These are phyloP conservation scores for Limnothrissa miodon DNA, from an alignment of 2,113 vertebrate species.

Conservation along the genomic window DNA sequence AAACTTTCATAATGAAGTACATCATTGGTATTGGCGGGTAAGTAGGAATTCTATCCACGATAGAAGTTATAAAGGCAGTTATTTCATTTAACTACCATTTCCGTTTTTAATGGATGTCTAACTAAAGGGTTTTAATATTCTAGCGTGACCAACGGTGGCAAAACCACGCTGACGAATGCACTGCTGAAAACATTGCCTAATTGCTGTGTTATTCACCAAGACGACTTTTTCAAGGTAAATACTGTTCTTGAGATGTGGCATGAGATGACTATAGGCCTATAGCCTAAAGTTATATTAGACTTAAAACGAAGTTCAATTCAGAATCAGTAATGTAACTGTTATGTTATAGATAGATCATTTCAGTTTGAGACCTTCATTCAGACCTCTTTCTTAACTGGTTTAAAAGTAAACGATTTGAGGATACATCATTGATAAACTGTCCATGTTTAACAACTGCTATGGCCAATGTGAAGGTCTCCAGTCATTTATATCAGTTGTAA, in stretches of 20 bases:
- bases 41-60: conserved; percentile 31
- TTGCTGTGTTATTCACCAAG: conserved; percentile 79
- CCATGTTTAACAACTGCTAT: not conserved
- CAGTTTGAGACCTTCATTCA: not conserved
- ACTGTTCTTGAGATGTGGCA: not conserved
- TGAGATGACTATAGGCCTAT: not conserved
- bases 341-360: not conserved
- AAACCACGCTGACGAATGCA: conserved; percentile 75
- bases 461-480: not conserved
- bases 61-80: too few species aligned
- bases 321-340: not conserved
- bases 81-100: not conserved
- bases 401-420: not conserved
- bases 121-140: conserved; percentile 8
- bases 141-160: conserved; percentile 82
- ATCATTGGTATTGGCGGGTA: conserved; percentile 78
- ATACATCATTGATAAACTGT: not conserved
- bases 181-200: conserved; percentile 73
- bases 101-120: not conserved
- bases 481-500: not conserved
- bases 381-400: not conserved
- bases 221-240: conserved; percentile 80
- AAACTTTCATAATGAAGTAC: conserved; percentile 67
- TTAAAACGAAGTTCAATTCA: not conserved
- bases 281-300: not conserved